phyloP scores from a whole-genome alignment of 2,888 invertebrate genomes.

The Eupithecia vulgata region DNA sequence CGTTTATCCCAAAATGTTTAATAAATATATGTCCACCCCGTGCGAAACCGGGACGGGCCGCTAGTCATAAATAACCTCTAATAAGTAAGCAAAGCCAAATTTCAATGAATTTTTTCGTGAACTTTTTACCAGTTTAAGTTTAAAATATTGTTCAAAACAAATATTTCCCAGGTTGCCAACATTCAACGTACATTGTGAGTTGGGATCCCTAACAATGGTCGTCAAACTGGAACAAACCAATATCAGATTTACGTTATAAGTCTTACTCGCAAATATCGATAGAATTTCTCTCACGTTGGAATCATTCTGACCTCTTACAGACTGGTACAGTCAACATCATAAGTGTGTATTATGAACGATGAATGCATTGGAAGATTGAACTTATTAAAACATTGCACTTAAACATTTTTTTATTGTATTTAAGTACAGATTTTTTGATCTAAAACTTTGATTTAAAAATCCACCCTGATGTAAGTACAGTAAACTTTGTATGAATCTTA shows the following conservation, averaged over 20 bases:
- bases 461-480: too few relatives aligned
- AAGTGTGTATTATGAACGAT: not conserved
- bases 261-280: not conserved
- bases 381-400: too few relatives aligned
- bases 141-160: not conserved
- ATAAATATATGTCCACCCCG: too few relatives aligned
- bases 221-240: slow-evolving; percentile 1
- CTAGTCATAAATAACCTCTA: not conserved
- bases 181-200: not conserved
- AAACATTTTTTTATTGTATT: too few relatives aligned
- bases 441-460: too few relatives aligned
- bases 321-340: not conserved
- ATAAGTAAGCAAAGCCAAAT: not conserved
- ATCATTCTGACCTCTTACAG: not conserved
- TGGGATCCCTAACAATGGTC: not conserved
- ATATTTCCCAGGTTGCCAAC: not conserved
- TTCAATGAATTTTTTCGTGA: not conserved
- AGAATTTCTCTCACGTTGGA: not conserved
- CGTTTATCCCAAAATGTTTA: too few relatives aligned
- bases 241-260: not conserved
- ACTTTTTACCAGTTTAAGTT: too few relatives aligned
- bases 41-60: too few relatives aligned
- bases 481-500: too few relatives aligned
- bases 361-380: too few relatives aligned
- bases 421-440: too few relatives aligned